These are phyloP conservation scores for Cynaeus angustus DNA, from an alignment of 2,888 invertebrate genomes.

Conservation along the genomic window DNA sequence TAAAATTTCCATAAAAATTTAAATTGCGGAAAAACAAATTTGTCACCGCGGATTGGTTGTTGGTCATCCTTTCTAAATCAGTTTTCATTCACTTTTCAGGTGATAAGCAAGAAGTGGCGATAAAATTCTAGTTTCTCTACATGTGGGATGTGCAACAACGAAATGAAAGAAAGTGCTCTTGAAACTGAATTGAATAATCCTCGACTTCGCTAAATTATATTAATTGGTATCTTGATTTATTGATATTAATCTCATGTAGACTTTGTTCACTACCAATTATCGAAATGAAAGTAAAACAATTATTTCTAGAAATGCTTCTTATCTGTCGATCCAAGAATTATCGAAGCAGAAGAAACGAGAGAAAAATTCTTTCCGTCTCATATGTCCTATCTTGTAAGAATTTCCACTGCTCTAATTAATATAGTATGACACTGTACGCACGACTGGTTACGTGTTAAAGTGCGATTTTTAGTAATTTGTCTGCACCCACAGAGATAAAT, in stretches of 20 bases:
- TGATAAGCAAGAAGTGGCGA: constrained; percentile 8
- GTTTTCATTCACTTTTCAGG: constrained; percentile 4
- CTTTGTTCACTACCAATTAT: not conserved
- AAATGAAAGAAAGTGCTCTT: constrained; percentile 32
- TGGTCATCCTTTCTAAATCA: constrained; percentile 10
- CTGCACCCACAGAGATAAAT: constrained; percentile 25
- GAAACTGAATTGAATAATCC: constrained; percentile 10
- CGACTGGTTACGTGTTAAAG: constrained; percentile 28
- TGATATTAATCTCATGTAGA: constrained; percentile 23
- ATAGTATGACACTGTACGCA: constrained; percentile 35
- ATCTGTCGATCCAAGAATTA: no score
- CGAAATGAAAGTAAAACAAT: constrained; percentile 22
- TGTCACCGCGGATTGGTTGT: not conserved
- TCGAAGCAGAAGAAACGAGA: no score
- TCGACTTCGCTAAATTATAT: constrained; percentile 10
- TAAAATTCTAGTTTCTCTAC: constrained; percentile 1
- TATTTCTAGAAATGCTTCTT: constrained; percentile 14
- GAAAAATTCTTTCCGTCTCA: not conserved
- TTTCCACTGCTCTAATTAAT: constrained; percentile 32
- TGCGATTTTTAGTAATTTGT: constrained; percentile 37
- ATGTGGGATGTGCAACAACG: constrained; percentile 4
- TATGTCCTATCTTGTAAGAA: constrained; percentile 15
- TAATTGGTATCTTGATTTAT: constrained; percentile 15
- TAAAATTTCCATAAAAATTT: no score
- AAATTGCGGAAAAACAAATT: no score